Base-by-base conservation (phyloP, 2,113 vertebrate species). In the Nanorana parkeri region DNA sequence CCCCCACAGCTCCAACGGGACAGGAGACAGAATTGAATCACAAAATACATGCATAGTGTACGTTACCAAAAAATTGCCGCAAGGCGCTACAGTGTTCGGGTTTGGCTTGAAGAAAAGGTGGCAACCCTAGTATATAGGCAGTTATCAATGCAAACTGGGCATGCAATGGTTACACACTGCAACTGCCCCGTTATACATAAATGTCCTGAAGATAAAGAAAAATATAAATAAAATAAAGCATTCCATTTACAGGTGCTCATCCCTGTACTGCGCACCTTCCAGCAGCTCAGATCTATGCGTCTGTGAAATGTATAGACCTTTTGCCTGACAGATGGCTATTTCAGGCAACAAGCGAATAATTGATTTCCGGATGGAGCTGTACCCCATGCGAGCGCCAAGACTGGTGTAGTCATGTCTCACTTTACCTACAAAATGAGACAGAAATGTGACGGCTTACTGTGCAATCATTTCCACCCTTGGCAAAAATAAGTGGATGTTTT, bases 341-440 rank as follows among this genome's bases (percentile, higher is more conserved):
- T 83, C 80, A 83, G 72, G 80, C 80, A 83, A 76, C 72, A 68
- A 83, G 80, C 72, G 63, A 76, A 83, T 61, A 83, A 83, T 60
- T 76, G 72, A 83, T 76, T 83, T 68, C 80, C 64, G 72, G 80
- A 83, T 51, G 20, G 52, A n/a, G 52, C 60, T 63, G 26, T 47
- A 64, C 51, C 60, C 52, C 69, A 56, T 17, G 5, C 72, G 17
- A 83, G 56, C 60, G 80, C 72, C 80, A 83, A 76, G 80, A 76
- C 71, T 83, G 80, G 80, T 67, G 80, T 60, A 76, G 80, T 83
- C 80, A 83, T 83, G 80, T 83, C 80, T 83, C 72, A 76, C 63
- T 83, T 83, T 66, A 83, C 72, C 80, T 83, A 76, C 47, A 64
- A 82, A 81, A 75, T 41, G 61, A 82, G 80, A 82, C 71, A 82